These are phyloP conservation scores for Plodia interpunctella DNA, from an alignment of 1,140 invertebrate genomes.

Conservation along the genomic window DNA sequence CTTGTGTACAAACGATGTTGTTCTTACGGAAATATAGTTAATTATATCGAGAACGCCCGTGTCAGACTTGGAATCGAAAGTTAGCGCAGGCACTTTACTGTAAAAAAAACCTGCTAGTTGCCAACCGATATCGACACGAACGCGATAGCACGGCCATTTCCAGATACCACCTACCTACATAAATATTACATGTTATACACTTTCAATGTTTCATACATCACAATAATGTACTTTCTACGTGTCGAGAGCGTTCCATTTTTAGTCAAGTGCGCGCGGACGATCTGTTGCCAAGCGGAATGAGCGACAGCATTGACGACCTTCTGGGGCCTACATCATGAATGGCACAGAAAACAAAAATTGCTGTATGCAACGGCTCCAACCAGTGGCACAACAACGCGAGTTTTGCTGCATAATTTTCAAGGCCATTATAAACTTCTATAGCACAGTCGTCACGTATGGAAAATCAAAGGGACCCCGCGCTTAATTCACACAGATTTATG, in stretches of 20 bases:
- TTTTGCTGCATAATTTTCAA: slow-evolving; percentile 77
- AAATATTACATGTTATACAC: slow-evolving; percentile 32
- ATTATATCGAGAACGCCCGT: background rate
- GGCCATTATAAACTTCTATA: slow-evolving; percentile 62
- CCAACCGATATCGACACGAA: slow-evolving; percentile 9
- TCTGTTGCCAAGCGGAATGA: slow-evolving; percentile 52
- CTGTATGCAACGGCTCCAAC: slow-evolving; percentile 36
- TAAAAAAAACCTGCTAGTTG: slow-evolving; percentile 13
- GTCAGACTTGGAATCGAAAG: slow-evolving; percentile 15
- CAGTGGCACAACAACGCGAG: slow-evolving; percentile 50
- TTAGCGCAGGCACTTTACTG: slow-evolving; percentile 14
- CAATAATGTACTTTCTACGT: slow-evolving; percentile 64
- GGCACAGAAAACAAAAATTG: slow-evolving; percentile 49
- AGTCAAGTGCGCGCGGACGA: slow-evolving; percentile 46
- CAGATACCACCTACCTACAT: slow-evolving; percentile 24
- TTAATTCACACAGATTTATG: slow-evolving; percentile 50
- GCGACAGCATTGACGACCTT: slow-evolving; percentile 31
- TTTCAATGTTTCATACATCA: slow-evolving; percentile 60
- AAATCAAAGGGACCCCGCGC: slow-evolving; percentile 27
- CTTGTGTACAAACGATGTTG: background rate
- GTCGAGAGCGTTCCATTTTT: slow-evolving; percentile 70
- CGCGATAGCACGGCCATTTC: slow-evolving; percentile 37
- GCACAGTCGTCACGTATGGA: slow-evolving; percentile 41
- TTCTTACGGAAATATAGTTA: background rate
- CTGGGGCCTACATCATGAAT: slow-evolving; percentile 34